Evolutionary conservation across 2,888 invertebrate species (phyloP).

Genomic region (Agriopis aurantiaria): DNA sequence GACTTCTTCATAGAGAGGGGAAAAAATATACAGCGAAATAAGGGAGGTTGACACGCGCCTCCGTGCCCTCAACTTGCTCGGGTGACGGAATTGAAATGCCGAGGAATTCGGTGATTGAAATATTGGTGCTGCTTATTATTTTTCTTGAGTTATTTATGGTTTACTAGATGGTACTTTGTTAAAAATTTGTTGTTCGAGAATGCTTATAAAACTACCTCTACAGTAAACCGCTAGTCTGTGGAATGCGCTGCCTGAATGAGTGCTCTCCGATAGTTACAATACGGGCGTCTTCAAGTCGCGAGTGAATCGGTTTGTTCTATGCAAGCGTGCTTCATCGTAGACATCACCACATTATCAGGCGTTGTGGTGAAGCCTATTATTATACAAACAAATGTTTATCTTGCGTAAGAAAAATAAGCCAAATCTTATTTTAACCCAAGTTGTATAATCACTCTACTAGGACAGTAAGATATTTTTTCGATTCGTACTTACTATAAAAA

Average conservation of each 20-base stretch:
- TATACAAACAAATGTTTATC: too few species aligned
- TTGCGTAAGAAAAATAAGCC: too few species aligned
- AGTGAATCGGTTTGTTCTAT: too few species aligned
- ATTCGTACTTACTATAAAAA: not conserved
- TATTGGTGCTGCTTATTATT: constrained; percentile 36
- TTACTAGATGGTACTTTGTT: constrained; percentile 13
- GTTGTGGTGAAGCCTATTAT: too few species aligned
- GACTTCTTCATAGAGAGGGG: constrained; percentile 84
- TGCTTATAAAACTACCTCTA: not conserved
- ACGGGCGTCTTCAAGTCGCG: too few species aligned
- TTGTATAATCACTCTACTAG: too few species aligned
- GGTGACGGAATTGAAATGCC: constrained; percentile 58
- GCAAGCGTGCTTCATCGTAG: too few species aligned
- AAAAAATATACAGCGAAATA: constrained; percentile 77
- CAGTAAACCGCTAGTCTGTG: too few species aligned
- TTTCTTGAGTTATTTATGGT: constrained; percentile 32
- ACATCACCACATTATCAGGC: too few species aligned
- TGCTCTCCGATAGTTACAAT: too few species aligned
- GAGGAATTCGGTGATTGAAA: constrained; percentile 53
- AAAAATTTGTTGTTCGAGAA: not conserved
- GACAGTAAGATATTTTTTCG: not conserved
- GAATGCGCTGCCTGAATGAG: too few species aligned
- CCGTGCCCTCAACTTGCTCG: constrained; percentile 49
- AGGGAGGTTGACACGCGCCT: constrained; percentile 53
- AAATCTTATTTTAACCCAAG: too few species aligned